Evolutionary conservation across 2,797 vertebrate genomes (phyloP).

Genomic region (Eurystomus glaucurus): DNA sequence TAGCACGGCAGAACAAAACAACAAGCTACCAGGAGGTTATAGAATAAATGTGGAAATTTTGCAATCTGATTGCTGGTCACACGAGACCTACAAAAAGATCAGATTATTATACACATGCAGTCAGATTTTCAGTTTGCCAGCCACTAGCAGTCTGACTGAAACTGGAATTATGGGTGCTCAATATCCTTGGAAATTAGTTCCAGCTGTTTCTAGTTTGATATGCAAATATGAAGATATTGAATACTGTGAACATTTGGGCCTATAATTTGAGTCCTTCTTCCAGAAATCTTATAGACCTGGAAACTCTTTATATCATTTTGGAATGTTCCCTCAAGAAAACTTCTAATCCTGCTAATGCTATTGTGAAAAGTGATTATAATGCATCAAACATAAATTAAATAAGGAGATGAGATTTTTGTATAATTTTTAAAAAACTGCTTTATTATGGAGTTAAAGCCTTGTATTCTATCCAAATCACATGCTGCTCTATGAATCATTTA

Average conservation of each 20-base stretch:
- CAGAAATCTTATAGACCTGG: background rate
- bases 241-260: background rate
- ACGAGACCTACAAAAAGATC: background rate
- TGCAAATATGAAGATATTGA: slow-evolving; percentile 9
- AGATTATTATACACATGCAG: background rate
- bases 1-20: background rate
- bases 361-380: background rate
- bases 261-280: background rate
- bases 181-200: slow-evolving; percentile 21
- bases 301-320: background rate
- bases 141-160: background rate
- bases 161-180: background rate
- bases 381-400: background rate
- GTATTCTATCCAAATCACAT: background rate
- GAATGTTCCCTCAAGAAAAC: background rate
- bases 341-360: background rate
- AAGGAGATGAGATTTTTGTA: background rate
- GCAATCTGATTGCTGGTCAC: background rate
- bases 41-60: background rate
- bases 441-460: background rate
- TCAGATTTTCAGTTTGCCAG: slow-evolving; percentile 17
- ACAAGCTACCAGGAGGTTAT: background rate
- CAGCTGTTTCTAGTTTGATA: slow-evolving; percentile 31
- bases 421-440: background rate
- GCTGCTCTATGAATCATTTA: background rate